Base-by-base conservation (phyloP, 2,888 invertebrate genomes). In the Heliconius hortense region DNA sequence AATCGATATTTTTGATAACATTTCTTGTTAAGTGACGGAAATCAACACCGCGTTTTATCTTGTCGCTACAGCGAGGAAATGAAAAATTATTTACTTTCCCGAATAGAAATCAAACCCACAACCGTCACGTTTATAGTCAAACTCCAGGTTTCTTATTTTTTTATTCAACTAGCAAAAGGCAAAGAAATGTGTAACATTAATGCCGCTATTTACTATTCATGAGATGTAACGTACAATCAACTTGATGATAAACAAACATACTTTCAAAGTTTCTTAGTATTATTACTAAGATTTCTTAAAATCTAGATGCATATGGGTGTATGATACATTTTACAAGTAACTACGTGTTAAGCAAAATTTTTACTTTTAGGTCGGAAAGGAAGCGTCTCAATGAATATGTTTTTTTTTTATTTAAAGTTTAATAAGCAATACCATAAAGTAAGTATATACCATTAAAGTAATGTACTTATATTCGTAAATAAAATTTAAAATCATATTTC, bases 231-330 rank as follows among this genome's bases (percentile, higher is more conserved):
- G 10, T 1, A 39, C 35, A 66, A 43, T 39, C 39, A 56, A 31
- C 56, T 24, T 21, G 31, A 53, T 4, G 26, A 69, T 48, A 53
- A 11, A 48, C 35, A 68, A 56, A 56, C 24, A 35, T 21, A 69
- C 69, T 56, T 35, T 56, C 35, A 56, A 56, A 31, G 31, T 35
- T 66, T 69, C 69, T 35, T 35, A 31, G 69, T 35, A 56, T 31
- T 56, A 31, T 69, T 56, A 56, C 69, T 35, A 56, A 69, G 53
- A 56, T 24, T 31, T 56, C 56, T 28, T 31, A 24, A 69, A 68
- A 53, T n/a, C 53, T 56, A 69, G 31, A 10, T 68, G 10, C 48
- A 48, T 21, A 18, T 68, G n/a, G 28, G 26, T n/a, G 7, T 53
- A 13, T 56, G 18, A 48, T 18, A 21, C 21, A 21, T 48, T 48